Evolutionary conservation across 2,113 vertebrate genomes (phyloP).

Genomic region (Neofelis nebulosa): DNA sequence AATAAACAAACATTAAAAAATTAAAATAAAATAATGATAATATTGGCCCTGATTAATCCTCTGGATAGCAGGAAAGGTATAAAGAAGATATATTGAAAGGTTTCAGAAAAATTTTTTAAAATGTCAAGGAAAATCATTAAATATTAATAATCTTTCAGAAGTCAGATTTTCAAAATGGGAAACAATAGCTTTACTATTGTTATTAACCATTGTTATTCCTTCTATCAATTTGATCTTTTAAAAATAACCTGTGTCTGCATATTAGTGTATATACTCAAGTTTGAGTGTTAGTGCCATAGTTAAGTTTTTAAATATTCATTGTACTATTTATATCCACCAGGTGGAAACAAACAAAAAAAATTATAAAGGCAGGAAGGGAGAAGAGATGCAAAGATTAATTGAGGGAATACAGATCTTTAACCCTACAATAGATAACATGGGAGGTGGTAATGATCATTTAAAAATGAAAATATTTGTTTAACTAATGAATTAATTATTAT

Average conservation of each 20-base stretch:
- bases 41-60: not conserved
- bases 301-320: not conserved
- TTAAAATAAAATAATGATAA: not conserved
- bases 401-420: not conserved
- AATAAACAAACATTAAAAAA: too few relatives aligned
- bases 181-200: not conserved
- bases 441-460: not conserved
- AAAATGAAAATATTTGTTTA: not conserved
- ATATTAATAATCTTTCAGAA: not conserved
- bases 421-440: not conserved
- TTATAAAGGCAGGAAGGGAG: not conserved
- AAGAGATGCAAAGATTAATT: not conserved
- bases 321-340: not conserved
- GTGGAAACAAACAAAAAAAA: not conserved
- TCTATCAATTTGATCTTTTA: not conserved
- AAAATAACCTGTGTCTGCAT: not conserved
- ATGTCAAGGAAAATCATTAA: not conserved
- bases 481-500: too few relatives aligned
- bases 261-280: not conserved
- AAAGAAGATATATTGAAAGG: not conserved
- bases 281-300: not conserved
- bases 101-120: not conserved
- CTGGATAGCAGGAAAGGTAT: not conserved
- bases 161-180: not conserved
- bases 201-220: not conserved